Evolutionary conservation across 2,797 vertebrate species (phyloP).

Genomic region (Pseudotriccus pelzelni): DNA sequence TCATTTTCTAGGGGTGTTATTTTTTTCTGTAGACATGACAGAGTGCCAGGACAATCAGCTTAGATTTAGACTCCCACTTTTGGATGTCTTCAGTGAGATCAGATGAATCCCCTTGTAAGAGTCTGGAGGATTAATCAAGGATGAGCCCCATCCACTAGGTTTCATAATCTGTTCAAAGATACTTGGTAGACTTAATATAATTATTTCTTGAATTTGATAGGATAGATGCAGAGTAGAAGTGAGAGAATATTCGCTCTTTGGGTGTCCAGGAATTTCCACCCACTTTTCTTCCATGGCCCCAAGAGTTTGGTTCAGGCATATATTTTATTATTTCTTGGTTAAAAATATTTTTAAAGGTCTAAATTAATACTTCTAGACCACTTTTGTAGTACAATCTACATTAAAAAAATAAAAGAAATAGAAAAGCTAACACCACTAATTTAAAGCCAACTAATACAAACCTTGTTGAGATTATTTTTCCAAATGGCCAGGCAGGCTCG

Average conservation of each 20-base stretch:
- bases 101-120: not conserved
- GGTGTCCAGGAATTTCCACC: not conserved
- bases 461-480: not conserved
- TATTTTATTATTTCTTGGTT: not conserved
- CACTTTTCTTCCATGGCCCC: not conserved
- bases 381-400: not conserved
- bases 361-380: not conserved
- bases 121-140: not conserved
- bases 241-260: not conserved
- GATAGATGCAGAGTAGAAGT: not conserved
- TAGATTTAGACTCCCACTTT: not conserved
- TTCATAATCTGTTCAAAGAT: slow-evolving; percentile 25
- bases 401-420: not conserved
- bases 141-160: not conserved
- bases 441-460: not conserved
- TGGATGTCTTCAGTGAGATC: not conserved
- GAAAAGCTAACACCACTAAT: not conserved
- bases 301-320: not conserved
- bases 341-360: not conserved
- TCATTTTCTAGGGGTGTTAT: not conserved
- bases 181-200: not conserved
- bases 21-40: not conserved
- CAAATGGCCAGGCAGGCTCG: not conserved
- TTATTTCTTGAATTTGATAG: not conserved
- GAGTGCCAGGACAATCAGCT: not conserved